Percentiles rank a stretch among this genome's conserved stretches.
phyloP scores from a whole-genome alignment of 2,113 vertebrate genomes.

The Hemiprocne comata region DNA sequence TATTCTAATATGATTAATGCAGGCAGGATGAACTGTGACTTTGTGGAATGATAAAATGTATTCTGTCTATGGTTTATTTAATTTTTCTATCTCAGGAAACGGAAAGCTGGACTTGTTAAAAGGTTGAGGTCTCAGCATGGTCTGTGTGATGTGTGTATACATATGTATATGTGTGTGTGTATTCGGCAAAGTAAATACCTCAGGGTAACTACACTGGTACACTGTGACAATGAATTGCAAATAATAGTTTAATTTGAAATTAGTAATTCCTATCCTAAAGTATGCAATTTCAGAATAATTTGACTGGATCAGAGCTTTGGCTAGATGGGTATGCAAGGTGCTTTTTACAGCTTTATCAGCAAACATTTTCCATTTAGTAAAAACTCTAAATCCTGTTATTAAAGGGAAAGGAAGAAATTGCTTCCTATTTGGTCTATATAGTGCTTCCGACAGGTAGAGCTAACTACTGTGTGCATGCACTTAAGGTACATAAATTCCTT shows the following conservation, averaged over 20 bases:
- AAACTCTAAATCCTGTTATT: neutral
- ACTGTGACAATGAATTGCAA: neutral
- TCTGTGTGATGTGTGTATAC: neutral
- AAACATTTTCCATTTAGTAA: neutral
- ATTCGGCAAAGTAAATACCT: neutral
- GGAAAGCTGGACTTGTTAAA: neutral
- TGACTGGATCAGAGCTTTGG: neutral
- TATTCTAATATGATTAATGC: neutral
- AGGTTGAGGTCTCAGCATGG: neutral
- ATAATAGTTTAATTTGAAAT: neutral
- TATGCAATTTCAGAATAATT: neutral
- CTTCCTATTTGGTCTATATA: neutral
- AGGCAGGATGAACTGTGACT: neutral
- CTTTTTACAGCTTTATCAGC: neutral
- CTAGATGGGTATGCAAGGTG: neutral
- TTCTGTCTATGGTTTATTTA: neutral
- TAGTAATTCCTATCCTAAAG: neutral
- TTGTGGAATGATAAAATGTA: neutral
- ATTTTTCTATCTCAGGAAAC: neutral
- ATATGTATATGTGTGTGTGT: neutral
- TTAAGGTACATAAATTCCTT: neutral
- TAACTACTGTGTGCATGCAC: neutral
- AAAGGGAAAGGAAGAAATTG: neutral
- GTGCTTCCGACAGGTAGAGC: neutral
- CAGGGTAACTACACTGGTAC: neutral